These are phyloP conservation scores for Zaprionus obscuricornis DNA, from an alignment of 2,888 invertebrate genomes.

Conservation along the genomic window DNA sequence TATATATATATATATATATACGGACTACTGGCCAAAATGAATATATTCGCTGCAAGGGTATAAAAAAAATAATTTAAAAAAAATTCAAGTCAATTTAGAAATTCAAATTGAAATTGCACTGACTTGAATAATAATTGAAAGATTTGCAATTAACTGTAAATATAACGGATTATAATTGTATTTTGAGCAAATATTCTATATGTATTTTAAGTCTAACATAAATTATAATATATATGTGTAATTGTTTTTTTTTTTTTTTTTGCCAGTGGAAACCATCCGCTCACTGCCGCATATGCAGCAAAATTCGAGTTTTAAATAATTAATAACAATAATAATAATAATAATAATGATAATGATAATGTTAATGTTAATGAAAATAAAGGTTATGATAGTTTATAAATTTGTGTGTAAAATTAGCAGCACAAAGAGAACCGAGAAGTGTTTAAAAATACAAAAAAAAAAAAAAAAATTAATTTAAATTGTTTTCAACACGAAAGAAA, in stretches of 20 bases:
- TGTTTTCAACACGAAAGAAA: conserved; percentile 35
- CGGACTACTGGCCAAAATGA: no score
- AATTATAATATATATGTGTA: conserved; percentile 1
- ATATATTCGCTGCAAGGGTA: no score
- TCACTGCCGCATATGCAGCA: conserved; percentile 38
- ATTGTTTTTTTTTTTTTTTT: not conserved
- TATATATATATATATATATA: no score
- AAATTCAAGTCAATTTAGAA: no score
- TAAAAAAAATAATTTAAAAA: no score
- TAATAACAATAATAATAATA: conserved; percentile 5
- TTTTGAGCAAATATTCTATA: not conserved
- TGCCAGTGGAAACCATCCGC: conserved; percentile 44
- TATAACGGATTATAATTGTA: no score
- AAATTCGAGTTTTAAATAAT: conserved; percentile 33
- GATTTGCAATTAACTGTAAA: no score
- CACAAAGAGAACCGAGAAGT: conserved; percentile 14
- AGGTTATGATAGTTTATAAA: conserved; percentile 43
- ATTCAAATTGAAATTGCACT: no score
- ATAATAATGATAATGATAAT: not conserved
- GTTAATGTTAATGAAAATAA: conserved; percentile 6
- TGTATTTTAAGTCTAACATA: conserved; percentile 15
- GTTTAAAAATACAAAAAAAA: conserved; percentile 24
- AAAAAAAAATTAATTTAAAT: conserved; percentile 16
- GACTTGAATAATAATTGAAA: no score
- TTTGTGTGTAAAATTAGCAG: conserved; percentile 28